Evolutionary conservation across 2,888 invertebrate genomes (phyloP), one percentile per base, ranked within the genome.

Genomic region (Laspeyria flexula): DNA sequence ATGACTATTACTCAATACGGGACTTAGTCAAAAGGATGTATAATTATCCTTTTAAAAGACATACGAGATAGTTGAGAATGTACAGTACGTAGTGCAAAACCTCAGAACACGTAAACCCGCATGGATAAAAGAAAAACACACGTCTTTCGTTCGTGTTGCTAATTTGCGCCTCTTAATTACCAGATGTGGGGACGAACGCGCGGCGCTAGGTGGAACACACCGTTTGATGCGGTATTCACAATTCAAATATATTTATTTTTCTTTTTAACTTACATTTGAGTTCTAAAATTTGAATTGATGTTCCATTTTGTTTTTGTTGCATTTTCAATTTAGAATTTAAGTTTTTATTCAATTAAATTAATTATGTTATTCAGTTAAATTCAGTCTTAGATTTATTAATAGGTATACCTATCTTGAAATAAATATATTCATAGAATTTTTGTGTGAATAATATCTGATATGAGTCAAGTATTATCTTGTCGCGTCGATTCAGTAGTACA

Each of bases 111-210:
- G 59, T 42, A 46, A 56, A 52, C 75, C 80, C 85, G 71, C 81
- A 82, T 79, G 49, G 56, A 62, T 73, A 77, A 80, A 84, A 85
- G 81, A 81, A 83, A 84, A 79, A 80, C 75, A 80, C 46, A 70
- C 74, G 71, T 81, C 81, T 81, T 81, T 71, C 65, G 49, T 56
- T 58, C 68, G 70, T 69, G 75, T 77, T 72, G 79, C 82, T 86
- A 83, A 86, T 87, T 86, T 82, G 79, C 77, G 74, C 75, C 72
- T 75, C 79, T 83, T 87, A 86, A 88, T 86, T 87, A 87, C 75
- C 64, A 62, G 75, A 74, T 71, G 79, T 76, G 77, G 73, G 75
- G 73, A 71, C 65, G 57, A 41, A 41, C 40, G 37, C 43, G 60
- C 51, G 59, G 55, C 53, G 42, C 60, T 64, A 52, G 42, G 53